Conservation (phyloP, 2,113 vertebrate genomes). For the Caranx ignobilis region DNA sequence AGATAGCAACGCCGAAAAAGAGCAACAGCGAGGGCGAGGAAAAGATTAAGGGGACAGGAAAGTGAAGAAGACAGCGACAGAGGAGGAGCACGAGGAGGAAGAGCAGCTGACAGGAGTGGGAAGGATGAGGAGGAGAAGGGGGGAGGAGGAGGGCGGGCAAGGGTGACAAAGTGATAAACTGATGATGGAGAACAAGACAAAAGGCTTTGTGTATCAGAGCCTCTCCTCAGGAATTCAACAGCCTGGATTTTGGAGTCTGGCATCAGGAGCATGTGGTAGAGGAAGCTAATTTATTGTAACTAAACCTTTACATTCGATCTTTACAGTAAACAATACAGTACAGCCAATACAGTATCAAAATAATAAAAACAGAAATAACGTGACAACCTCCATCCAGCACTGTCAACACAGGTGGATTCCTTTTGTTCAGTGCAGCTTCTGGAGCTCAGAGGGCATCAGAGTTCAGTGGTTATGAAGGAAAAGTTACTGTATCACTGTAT, state of each 20-base stretch:
- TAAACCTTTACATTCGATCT: too few species aligned
- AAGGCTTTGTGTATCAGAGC: not conserved
- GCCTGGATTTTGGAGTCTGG: not conserved
- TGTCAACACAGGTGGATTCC: not conserved
- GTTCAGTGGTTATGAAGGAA: too few species aligned
- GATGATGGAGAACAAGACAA: conserved; percentile 34
- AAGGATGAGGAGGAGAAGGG: not conserved
- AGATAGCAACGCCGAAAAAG: conserved; percentile 32
- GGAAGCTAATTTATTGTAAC: too few species aligned
- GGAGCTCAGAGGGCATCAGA: too few species aligned
- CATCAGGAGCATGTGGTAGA: not conserved
- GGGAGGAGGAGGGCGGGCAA: not conserved
- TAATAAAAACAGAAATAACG: too few species aligned
- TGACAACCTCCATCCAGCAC: not conserved
- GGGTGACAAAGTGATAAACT: conserved; percentile 44
- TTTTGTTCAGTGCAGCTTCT: not conserved
- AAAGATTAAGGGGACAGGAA: conserved; percentile 62
- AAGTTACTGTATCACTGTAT: too few species aligned
- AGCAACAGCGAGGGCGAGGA: conserved; percentile 30
- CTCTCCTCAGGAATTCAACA: not conserved
- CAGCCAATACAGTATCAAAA: too few species aligned
- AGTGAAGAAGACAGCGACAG: conserved; percentile 60
- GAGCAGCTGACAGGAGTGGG: conserved; percentile 53
- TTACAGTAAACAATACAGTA: too few species aligned
- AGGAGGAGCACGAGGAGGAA: conserved; percentile 36